phyloP scores from a whole-genome alignment of 2,888 invertebrate genomes.

The Frankliniella fusca region DNA sequence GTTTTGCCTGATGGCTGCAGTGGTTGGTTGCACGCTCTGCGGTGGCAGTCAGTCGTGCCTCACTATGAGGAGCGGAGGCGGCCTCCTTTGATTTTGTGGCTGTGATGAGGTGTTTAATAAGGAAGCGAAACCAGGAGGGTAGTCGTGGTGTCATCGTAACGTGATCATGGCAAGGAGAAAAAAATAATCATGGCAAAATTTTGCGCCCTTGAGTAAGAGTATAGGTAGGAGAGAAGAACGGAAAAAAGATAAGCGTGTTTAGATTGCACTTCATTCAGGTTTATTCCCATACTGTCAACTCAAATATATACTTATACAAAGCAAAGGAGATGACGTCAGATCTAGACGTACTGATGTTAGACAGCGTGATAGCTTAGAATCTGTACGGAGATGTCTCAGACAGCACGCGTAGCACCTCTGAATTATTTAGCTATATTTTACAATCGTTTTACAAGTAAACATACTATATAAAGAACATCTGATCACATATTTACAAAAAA shows the following conservation, averaged over 20 bases:
- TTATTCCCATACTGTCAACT: constrained; percentile 18
- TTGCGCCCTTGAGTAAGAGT: neutral
- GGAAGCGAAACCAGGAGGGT: too few relatives aligned
- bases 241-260: neutral
- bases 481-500: constrained; percentile 25
- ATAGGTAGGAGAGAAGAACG: neutral
- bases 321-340: constrained; percentile 11
- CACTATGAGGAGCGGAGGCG: neutral
- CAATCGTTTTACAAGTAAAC: neutral
- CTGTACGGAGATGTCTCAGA: neutral
- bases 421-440: constrained; percentile 14
- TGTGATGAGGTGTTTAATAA: neutral
- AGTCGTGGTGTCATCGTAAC: too few relatives aligned
- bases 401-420: neutral
- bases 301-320: constrained; percentile 21
- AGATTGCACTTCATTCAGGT: constrained; percentile 26
- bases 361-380: neutral
- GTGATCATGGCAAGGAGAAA: too few relatives aligned
- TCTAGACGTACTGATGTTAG: neutral
- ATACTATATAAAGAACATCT: constrained; percentile 25
- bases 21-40: too few relatives aligned
- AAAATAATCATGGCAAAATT: too few relatives aligned
- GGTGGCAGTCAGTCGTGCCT: neutral
- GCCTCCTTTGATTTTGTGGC: neutral
- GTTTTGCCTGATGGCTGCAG: too few relatives aligned